Base-by-base conservation (phyloP, 1,140 invertebrate genomes). In the Drosophila eugracilis region DNA sequence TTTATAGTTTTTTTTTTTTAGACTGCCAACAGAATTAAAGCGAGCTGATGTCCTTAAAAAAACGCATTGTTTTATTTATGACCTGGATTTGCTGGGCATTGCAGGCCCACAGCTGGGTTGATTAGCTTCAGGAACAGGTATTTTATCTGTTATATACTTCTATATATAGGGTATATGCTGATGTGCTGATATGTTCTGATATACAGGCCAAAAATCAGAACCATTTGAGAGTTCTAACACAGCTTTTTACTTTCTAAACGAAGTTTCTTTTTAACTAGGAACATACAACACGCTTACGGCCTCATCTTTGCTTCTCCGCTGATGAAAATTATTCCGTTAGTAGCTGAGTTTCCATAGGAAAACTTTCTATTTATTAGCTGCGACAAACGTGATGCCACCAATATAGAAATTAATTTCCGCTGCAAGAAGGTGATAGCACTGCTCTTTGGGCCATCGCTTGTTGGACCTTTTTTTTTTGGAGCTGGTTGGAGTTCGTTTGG, bases 381-480 rank as follows among this genome's bases (percentile, higher is more conserved):
- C n/a, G 5, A 14, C 30, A 50, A 14, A 34, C 30, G 3, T 21
- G 30, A 14, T 24, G 42, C n/a, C 19, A 14, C 19, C 15, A 9
- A 17, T 9, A 14, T 26, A n/a, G 34, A 24, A 54, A 28, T 54
- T 54, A 54, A 54, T 54, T 28, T 12, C 0, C 15, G 4, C 14
- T 15, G 22, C 34, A 28, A 65, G 44, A 65, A 47, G 37, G 32
- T 28, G 54, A 50, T 26, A 34, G 44, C 47, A 42, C 53, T 42
- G 26, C 54, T 54, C 28, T 49, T 49, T 14, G 7, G 24, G 42
- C 24, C 21, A 14, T 47, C 39, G 47, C 34, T 54, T 36, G 15
- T 15, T 12, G 45, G 14, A 6, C n/a, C 1, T n/a, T 7, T 26
- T 45, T n/a, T 42, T 9, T 24, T 14, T 14, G 12, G 15, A 37